Evolutionary conservation across 2,113 vertebrate species (phyloP).

Genomic region (Puntigrus tetrazona): DNA sequence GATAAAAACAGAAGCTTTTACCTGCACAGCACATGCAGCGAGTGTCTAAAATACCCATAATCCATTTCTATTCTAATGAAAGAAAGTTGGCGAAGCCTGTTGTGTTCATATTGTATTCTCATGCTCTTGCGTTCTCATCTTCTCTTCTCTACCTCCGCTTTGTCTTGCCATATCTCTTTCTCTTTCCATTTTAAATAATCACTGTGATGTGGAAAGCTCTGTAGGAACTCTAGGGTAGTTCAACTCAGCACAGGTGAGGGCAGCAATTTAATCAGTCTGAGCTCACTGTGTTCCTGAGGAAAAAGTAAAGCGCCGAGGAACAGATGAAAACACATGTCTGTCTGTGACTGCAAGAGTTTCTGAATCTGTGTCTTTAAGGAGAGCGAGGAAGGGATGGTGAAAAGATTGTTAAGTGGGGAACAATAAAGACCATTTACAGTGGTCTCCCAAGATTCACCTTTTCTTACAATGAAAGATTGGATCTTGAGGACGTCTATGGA

Average conservation of each 20-base stretch:
- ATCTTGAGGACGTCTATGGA: not conserved
- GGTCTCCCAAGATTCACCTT: not conserved
- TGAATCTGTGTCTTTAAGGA: constrained; percentile 27
- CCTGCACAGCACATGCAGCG: not conserved
- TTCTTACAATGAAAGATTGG: not conserved
- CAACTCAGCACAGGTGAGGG: not conserved
- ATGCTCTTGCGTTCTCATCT: not conserved
- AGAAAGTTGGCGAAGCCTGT: constrained; percentile 1
- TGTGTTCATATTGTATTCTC: not conserved
- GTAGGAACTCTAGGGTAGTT: constrained; percentile 1
- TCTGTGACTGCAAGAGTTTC: not conserved
- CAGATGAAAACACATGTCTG: constrained; percentile 2
- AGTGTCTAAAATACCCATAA: not conserved
- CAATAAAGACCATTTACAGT: not conserved
- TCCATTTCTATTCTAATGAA: not conserved
- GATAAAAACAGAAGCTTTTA: not conserved
- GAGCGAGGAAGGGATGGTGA: constrained; percentile 3
- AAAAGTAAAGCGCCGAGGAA: not conserved
- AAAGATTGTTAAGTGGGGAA: not conserved
- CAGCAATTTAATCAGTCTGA: not conserved
- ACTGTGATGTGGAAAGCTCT: not conserved
- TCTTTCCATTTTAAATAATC: constrained; percentile 1
- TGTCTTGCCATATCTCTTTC: not conserved
- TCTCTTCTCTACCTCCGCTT: not conserved
- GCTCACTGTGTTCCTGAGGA: not conserved